Evolutionary conservation across 92 coral and sea anemone species (phyloP).

Genomic region (Isaurus tuberculatus): DNA sequence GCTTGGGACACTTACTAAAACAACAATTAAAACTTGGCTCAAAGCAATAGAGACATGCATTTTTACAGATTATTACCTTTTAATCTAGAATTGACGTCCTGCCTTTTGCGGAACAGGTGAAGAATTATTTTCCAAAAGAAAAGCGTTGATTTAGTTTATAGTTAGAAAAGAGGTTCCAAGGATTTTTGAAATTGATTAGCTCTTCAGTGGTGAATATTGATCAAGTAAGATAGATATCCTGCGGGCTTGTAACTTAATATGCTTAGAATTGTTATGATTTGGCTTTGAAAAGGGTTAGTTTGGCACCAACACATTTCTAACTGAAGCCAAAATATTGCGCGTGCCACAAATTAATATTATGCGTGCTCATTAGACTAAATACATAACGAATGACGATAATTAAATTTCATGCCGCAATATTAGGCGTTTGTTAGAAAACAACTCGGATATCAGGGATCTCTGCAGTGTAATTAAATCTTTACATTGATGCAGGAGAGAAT

Average conservation of each 20-base stretch:
- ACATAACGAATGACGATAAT: conserved; percentile 68
- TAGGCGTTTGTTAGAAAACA: conserved; percentile 79
- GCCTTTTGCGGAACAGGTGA: conserved; percentile 57
- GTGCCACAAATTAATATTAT: conserved; percentile 66
- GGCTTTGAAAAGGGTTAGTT: neutral
- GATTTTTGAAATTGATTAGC: conserved; percentile 7
- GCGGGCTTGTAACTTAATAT: conserved; percentile 14
- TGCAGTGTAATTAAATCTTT: conserved; percentile 73
- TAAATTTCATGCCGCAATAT: conserved; percentile 74
- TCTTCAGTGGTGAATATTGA: conserved; percentile 26
- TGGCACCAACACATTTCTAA: conserved; percentile 13
- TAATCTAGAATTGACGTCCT: conserved; percentile 65
- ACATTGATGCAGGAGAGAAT: conserved; percentile 57
- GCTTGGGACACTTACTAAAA: conserved; percentile 57
- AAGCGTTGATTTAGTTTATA: conserved; percentile 52
- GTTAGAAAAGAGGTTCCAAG: conserved; percentile 34
- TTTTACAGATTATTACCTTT: conserved; percentile 44
- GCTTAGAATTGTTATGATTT: conserved; percentile 3
- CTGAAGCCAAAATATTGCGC: conserved; percentile 48
- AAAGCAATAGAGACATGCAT: conserved; percentile 62
- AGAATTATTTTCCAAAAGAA: conserved; percentile 56
- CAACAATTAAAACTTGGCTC: conserved; percentile 71
- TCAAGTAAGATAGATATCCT: conserved; percentile 4
- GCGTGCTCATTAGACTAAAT: conserved; percentile 58
- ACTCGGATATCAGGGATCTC: conserved; percentile 57